These are phyloP conservation scores for Channa argus DNA, from an alignment of 2,113 vertebrate genomes.

Conservation along the genomic window DNA sequence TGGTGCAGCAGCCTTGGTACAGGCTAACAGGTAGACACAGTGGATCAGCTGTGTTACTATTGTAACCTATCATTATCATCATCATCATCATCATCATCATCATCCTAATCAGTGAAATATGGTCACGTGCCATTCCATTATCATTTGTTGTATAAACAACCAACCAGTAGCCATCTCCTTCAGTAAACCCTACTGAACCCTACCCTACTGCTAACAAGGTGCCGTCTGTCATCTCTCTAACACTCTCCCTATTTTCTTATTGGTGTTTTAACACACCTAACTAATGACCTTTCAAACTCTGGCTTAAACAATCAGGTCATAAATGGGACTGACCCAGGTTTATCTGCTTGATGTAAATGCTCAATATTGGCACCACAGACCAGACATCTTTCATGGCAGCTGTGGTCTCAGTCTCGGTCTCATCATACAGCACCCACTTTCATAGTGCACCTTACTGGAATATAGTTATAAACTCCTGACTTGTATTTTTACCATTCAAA, in stretches of 20 bases:
- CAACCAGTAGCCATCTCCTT: background rate
- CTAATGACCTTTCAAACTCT: background rate
- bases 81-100: slow-evolving; percentile 4
- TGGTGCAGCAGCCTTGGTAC: slow-evolving; percentile 54
- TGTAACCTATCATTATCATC: background rate
- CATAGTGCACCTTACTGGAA: too few species aligned
- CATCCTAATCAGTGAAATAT: slow-evolving; percentile 7
- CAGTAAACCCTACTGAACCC: background rate
- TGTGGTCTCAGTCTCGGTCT: too few species aligned
- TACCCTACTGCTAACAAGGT: too few species aligned
- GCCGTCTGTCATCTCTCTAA: too few species aligned
- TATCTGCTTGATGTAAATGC: too few species aligned
- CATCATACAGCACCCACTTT: too few species aligned
- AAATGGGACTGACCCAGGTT: too few species aligned
- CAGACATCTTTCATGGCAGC: too few species aligned
- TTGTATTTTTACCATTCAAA: background rate
- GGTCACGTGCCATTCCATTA: background rate
- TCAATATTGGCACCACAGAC: too few species aligned
- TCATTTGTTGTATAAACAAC: background rate
- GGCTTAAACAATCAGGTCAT: too few species aligned
- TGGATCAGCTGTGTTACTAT: background rate
- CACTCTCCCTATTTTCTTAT: too few species aligned
- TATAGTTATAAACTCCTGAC: background rate
- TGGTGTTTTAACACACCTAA: too few species aligned
- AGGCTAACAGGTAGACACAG: slow-evolving; percentile 59